Conservation (phyloP, 2,113 vertebrate species). For the Trogon melanurus region DNA sequence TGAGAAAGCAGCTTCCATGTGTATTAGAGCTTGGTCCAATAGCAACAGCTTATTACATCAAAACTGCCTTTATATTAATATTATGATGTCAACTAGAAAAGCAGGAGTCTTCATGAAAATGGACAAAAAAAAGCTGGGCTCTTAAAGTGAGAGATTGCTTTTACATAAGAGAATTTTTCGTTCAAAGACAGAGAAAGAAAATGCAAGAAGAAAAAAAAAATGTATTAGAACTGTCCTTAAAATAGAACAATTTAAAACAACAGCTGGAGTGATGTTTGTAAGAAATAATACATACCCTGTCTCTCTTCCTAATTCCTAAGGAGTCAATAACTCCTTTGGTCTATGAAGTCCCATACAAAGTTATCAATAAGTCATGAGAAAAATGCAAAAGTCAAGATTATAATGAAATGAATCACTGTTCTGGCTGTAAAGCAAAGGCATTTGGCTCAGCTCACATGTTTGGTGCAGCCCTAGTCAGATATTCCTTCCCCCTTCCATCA, state of each 20-base stretch:
- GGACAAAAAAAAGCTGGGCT: background rate
- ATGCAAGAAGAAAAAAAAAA: background rate
- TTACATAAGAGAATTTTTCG: background rate
- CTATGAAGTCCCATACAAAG: conserved; percentile 21
- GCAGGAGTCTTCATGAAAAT: background rate
- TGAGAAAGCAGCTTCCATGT: background rate
- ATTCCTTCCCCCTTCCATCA: background rate
- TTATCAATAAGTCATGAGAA: conserved; percentile 67
- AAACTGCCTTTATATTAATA: background rate
- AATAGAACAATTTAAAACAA: background rate
- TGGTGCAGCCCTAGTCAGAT: background rate
- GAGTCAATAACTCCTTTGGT: conserved; percentile 50
- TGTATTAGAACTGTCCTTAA: background rate
- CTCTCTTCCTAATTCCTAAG: conserved; percentile 41
- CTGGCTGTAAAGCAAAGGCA: conserved; percentile 27
- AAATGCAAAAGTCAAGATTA: conserved; percentile 55
- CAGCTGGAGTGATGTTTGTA: background rate
- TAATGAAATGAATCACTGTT: conserved; percentile 57
- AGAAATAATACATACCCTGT: background rate
- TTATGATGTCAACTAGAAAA: background rate
- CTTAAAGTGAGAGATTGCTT: background rate
- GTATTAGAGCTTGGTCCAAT: background rate
- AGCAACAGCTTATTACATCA: background rate
- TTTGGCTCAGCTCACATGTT: background rate
- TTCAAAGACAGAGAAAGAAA: background rate